These are phyloP conservation scores for Zygogramma bicolorata DNA, from an alignment of 2,888 invertebrate genomes.

Conservation along the genomic window DNA sequence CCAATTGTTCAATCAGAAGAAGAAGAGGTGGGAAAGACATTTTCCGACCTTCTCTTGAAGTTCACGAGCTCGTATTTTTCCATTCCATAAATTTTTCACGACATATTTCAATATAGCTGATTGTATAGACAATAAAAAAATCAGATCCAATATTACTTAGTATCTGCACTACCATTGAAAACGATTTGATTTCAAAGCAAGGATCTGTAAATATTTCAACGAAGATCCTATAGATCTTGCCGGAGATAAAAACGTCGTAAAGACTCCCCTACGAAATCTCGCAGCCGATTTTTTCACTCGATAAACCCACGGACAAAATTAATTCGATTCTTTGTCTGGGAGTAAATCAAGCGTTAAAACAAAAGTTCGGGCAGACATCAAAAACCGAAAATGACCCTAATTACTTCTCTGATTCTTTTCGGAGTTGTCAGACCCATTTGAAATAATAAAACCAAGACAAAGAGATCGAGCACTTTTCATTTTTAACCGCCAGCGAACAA, in stretches of 20 bases:
- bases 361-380: constrained; percentile 60
- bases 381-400: constrained; percentile 61
- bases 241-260: neutral
- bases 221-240: neutral
- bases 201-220: too few species aligned
- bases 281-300: constrained; percentile 25
- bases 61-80: too few species aligned
- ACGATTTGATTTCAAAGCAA: too few species aligned
- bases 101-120: too few species aligned
- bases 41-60: too few species aligned
- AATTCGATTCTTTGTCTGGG: constrained; percentile 51
- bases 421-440: constrained; percentile 59
- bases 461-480: constrained; percentile 60
- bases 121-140: too few species aligned
- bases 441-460: constrained; percentile 59
- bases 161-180: too few species aligned
- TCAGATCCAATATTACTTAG: too few species aligned
- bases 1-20: too few species aligned
- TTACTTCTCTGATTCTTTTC: constrained; percentile 62
- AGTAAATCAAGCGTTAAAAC: constrained; percentile 62
- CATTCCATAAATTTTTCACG: too few species aligned
- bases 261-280: neutral
- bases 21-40: too few species aligned
- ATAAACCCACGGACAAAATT: constrained; percentile 40
- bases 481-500: constrained; percentile 61